Evolutionary conservation across 2,888 invertebrate species (phyloP), one percentile per base, ranked within the genome.

Genomic region (Seladonia tumulorum): DNA sequence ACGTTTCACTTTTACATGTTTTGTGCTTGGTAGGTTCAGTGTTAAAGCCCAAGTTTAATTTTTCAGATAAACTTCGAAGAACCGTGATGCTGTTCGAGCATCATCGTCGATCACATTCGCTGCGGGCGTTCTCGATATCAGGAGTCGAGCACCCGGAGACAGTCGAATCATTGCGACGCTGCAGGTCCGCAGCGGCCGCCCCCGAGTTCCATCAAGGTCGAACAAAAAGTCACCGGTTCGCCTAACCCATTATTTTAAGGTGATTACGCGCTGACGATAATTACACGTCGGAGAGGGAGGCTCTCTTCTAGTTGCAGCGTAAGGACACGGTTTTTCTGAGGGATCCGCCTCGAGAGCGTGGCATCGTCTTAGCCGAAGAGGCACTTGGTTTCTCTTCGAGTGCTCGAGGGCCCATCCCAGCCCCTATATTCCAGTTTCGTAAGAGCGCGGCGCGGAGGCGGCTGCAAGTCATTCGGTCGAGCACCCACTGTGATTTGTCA

Each of bases 401-500:
- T 35, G 16, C 80, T 84, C 80, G 72, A 87, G 76, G 47, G 53
- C 68, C 81, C 73, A n/a, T 76, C 76, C 71, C 75, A 57, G 18
- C 63, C 47, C 53, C n/a, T n/a, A n/a, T 42, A 25, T 76, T 70
- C 35, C 47, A n/a, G 79, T 85, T 81, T 78, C 76, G 76, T 79
- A 79, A 79, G 68, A 75, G 79, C 22, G 0, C 14, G n/a, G n/a
- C 29, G 29, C 29, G 29, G 39, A 72, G 82, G 81, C 80, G 82
- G 81, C 80, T 88, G 87, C 87, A 84, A 88, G 87, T 88, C 87
- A 87, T 84, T 84, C 70, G 63, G 66, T 57, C 39, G 70, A 75
- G 76, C 79, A 72, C 83, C 77, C 76, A 49, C 85, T 85, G 88
- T 80, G 88, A 87, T 89, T 87, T 87, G 90, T 91, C 91, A 89